phyloP scores from a whole-genome alignment of 1,140 invertebrate genomes.

The Theocolax elegans region DNA sequence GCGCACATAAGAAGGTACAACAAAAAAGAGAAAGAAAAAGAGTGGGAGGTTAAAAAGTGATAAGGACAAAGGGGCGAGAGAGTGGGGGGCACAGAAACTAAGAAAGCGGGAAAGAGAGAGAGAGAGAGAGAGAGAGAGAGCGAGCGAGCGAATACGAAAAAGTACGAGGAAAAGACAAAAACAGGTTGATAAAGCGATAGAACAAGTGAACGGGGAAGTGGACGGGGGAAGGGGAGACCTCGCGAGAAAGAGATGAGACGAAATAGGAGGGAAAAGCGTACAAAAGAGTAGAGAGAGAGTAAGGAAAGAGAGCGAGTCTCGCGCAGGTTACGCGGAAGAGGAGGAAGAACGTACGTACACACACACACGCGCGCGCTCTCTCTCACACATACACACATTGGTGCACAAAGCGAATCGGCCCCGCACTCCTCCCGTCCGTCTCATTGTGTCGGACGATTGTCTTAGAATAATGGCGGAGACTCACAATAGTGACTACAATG shows the following conservation, averaged over 20 bases:
- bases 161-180: constrained; percentile 27
- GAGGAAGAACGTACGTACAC: neutral
- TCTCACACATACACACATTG: neutral
- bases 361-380: neutral
- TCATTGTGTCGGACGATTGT: constrained; percentile 70
- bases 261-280: neutral
- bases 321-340: constrained; percentile 8
- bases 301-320: neutral
- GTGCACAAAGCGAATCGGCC: constrained; percentile 59
- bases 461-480: constrained; percentile 70
- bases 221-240: neutral
- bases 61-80: constrained; percentile 18
- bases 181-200: constrained; percentile 33
- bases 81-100: neutral
- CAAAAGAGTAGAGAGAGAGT: neutral
- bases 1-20: neutral
- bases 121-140: neutral
- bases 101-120: neutral
- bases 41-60: constrained; percentile 11
- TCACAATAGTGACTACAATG: constrained; percentile 70
- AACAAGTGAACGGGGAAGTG: neutral
- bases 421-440: constrained; percentile 60
- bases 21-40: constrained; percentile 32
- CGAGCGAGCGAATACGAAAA: neutral
- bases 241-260: neutral